These are phyloP conservation scores for Helicoverpa armigera DNA, from an alignment of 1,140 invertebrate species.

Conservation along the genomic window DNA sequence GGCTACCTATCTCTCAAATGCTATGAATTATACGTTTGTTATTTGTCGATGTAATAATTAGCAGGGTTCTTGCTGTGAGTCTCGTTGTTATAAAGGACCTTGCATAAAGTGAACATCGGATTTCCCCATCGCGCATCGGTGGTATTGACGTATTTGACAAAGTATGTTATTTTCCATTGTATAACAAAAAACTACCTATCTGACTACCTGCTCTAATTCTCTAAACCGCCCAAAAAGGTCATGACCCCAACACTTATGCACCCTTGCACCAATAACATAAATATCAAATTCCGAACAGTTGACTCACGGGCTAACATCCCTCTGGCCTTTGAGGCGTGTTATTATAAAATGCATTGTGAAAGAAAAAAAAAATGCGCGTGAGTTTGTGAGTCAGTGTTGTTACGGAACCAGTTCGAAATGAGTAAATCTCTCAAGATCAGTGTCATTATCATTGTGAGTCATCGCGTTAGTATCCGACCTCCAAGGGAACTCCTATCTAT, in stretches of 20 bases:
- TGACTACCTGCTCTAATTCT: neutral
- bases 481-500: conserved; percentile 58
- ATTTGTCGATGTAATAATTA: no score
- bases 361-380: conserved; percentile 64
- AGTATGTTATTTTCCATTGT: no score
- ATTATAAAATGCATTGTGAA: conserved; percentile 46
- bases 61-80: no score
- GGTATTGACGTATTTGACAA: no score
- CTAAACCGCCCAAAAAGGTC: conserved; percentile 28
- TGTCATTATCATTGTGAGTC: conserved; percentile 56
- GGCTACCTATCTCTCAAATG: no score
- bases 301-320: conserved; percentile 43
- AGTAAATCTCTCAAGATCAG: conserved; percentile 53
- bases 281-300: conserved; percentile 47
- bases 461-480: conserved; percentile 53
- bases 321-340: conserved; percentile 17
- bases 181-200: no score
- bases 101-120: no score
- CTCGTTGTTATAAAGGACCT: no score
- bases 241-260: conserved; percentile 41
- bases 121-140: no score
- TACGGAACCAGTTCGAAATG: conserved; percentile 53
- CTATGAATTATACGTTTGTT: no score
- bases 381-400: conserved; percentile 67
- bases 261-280: conserved; percentile 42